Conservation (phyloP, 2,113 vertebrate species). For the Cygnus atratus region DNA sequence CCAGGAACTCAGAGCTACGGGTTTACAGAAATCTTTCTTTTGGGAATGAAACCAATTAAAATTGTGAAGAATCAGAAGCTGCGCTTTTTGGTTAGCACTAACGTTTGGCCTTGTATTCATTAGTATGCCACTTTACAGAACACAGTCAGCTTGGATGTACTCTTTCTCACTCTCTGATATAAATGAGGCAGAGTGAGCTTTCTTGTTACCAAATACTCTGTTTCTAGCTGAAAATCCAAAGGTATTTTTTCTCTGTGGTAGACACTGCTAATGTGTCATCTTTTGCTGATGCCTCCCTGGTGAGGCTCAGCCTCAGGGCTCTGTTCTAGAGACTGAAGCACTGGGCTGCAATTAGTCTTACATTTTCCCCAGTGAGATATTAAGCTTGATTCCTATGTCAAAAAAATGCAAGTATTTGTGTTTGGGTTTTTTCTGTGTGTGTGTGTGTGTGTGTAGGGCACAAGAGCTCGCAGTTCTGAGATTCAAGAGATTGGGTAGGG, state of each 20-base stretch:
- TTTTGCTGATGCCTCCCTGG: background rate
- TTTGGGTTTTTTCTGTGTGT: too few species aligned
- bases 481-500: background rate
- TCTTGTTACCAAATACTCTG: background rate
- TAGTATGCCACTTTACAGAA: background rate
- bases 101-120: background rate
- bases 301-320: background rate
- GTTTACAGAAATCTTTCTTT: background rate
- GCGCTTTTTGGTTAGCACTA: background rate
- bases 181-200: background rate
- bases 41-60: slow-evolving; percentile 16
- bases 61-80: background rate
- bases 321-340: background rate
- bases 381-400: background rate
- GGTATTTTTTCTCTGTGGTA: background rate
- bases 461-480: background rate
- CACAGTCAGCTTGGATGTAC: background rate
- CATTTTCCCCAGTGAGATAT: background rate
- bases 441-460: too few species aligned
- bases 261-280: background rate
- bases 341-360: background rate
- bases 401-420: background rate
- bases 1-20: background rate
- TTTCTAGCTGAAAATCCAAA: background rate
- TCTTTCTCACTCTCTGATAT: background rate